Percentiles rank a stretch among this genome's conserved stretches.
Conservation (phyloP, 1,140 invertebrate species). For the Rhyacophila brunnea region DNA sequence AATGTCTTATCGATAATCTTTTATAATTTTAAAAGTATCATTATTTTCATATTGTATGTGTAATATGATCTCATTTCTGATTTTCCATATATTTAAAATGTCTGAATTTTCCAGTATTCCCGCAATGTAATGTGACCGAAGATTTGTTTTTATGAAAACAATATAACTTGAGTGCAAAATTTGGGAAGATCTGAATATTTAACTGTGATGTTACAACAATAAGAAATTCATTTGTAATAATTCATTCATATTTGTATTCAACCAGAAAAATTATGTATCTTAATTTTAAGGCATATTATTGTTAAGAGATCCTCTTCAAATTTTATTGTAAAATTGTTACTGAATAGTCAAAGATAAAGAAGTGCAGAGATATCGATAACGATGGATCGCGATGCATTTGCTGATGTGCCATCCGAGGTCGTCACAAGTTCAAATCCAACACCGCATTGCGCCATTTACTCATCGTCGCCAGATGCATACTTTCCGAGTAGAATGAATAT, state of each 20-base stretch:
- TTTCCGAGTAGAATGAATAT: no score
- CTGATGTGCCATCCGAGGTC: no score
- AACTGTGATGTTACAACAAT: slow-evolving; percentile 35
- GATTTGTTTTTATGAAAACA: slow-evolving; percentile 2
- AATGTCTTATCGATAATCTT: slow-evolving; percentile 23
- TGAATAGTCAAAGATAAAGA: neutral
- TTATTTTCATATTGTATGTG: slow-evolving; percentile 31
- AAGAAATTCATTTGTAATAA: slow-evolving; percentile 20
- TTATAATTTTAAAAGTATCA: slow-evolving; percentile 23
- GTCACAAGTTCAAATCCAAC: no score
- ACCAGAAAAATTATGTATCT: slow-evolving; percentile 27
- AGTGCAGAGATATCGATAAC: neutral
- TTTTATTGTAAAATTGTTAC: no score
- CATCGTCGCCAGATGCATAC: no score
- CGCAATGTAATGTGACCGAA: neutral
- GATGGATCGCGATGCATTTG: no score
- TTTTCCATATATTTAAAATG: slow-evolving; percentile 31
- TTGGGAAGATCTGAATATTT: slow-evolving; percentile 35
- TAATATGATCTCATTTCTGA: slow-evolving; percentile 33
- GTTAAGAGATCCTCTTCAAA: slow-evolving; percentile 20
- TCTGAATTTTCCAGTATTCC: neutral
- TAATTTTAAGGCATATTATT: slow-evolving; percentile 31
- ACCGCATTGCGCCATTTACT: no score
- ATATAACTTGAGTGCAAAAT: slow-evolving; percentile 25
- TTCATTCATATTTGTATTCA: slow-evolving; percentile 27